Base-by-base conservation (phyloP, 2,797 vertebrate species). In the Argyrosomus regius region DNA sequence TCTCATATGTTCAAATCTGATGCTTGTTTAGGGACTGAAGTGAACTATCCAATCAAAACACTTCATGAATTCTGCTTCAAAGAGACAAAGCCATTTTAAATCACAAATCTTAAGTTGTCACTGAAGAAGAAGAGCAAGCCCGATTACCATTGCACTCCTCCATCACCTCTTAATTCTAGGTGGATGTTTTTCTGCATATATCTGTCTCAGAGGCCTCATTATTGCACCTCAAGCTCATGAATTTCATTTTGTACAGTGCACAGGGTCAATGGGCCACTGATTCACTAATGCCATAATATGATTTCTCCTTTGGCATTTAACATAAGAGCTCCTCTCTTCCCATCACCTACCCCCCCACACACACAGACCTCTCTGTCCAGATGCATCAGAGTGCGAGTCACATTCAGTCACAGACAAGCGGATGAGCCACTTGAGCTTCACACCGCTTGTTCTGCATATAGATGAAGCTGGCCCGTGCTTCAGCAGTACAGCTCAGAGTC, bases 371-470 rank as follows among this genome's bases (percentile, higher is more conserved):
- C n/a, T 22, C n/a, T 8, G 3, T 58, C 48, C 58, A 41, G 31
- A 60, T 69, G 50, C 87, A 93, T 94, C 92, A 90, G 88, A 78
- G 89, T 94, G 90, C 92, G 73, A 90, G 90, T 93, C 94, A 95
- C 93, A 94, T 92, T 84, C 83, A 79, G 86, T 74, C 89, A 89
- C 88, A 93, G 92, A 93, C 88, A 82, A 86, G 86, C 81, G 70
- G 90, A 91, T 90, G 92, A 92, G 88, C 82, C 87, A 60, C 70
- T 66, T 72, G 84, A 92, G 91, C 84, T 87, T 75, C 86, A 74
- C 81, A 71, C 70, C 58, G 49, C 91, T 83, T 89, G 88, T 92
- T 94, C 93, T 95, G 94, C 94, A 96, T 95, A 91, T 92, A 93
- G 90, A 95, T 95, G 92, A 94, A 92, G 87, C 81, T 72, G 68